These are phyloP conservation scores for Sarcophilus harrisii DNA, from an alignment of 2,797 vertebrate genomes.

Conservation along the genomic window DNA sequence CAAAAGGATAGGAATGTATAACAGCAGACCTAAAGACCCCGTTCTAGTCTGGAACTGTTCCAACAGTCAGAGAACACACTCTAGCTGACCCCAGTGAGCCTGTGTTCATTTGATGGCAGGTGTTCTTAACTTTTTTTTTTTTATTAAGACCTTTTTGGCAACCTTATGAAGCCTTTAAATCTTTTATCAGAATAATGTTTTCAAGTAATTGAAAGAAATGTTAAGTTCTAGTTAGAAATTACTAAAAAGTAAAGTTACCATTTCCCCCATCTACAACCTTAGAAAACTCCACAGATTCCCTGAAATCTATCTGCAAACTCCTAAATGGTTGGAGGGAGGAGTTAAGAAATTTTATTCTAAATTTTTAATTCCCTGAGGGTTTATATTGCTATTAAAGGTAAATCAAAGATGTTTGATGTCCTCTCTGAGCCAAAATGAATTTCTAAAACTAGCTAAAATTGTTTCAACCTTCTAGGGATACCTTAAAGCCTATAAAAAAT, in stretches of 20 bases:
- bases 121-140: background rate
- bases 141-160: too few relatives aligned
- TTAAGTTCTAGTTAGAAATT: too few relatives aligned
- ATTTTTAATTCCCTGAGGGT: background rate
- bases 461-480: background rate
- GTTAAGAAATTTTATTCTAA: background rate
- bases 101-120: background rate
- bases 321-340: background rate
- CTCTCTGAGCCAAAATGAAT: background rate
- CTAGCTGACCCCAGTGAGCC: background rate
- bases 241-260: background rate
- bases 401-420: background rate
- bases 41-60: background rate
- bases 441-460: background rate
- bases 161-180: too few relatives aligned
- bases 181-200: too few relatives aligned
- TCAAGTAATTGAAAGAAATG: too few relatives aligned
- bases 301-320: background rate
- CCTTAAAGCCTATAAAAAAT: background rate
- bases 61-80: background rate
- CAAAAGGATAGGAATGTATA: background rate
- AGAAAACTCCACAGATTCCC: background rate
- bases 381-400: background rate
- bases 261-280: background rate
- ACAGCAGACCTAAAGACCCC: background rate